phyloP scores from a whole-genome alignment of 2,113 vertebrate species.

The Brachypteracias leptosomus region DNA sequence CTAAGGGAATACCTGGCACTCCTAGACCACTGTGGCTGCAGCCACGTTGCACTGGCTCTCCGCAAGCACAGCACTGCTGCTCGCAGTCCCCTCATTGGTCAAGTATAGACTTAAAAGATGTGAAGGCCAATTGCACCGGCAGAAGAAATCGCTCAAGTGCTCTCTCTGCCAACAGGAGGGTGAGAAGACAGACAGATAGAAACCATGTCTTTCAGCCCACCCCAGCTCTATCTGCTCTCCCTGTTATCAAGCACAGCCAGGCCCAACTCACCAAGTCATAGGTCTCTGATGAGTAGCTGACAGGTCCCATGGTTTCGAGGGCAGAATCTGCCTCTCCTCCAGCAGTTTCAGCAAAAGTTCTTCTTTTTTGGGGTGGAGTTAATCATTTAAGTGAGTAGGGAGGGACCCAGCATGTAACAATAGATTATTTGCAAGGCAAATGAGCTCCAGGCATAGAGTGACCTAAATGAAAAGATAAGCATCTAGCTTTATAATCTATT shows the following conservation, averaged over 20 bases:
- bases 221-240: background rate
- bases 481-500: background rate
- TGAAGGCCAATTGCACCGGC: accelerated
- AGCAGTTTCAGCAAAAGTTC: slow-evolving; percentile 14
- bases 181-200: background rate
- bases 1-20: background rate
- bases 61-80: accelerated
- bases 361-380: slow-evolving; percentile 15
- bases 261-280: slow-evolving; percentile 50
- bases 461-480: background rate
- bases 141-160: background rate
- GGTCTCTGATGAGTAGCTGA: slow-evolving; percentile 29
- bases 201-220: background rate
- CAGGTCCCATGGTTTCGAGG: slow-evolving; percentile 23
- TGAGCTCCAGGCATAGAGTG: background rate
- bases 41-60: accelerated
- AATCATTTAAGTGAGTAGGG: background rate
- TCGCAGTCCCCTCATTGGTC: background rate
- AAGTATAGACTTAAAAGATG: background rate
- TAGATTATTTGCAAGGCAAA: slow-evolving; percentile 65
- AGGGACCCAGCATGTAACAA: background rate
- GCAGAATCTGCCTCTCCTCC: background rate
- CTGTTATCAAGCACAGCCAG: background rate
- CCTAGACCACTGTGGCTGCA: background rate
- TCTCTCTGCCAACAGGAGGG: background rate